These are phyloP conservation scores for Misgurnus anguillicaudatus DNA, from an alignment of 2,113 vertebrate genomes.

Conservation along the genomic window DNA sequence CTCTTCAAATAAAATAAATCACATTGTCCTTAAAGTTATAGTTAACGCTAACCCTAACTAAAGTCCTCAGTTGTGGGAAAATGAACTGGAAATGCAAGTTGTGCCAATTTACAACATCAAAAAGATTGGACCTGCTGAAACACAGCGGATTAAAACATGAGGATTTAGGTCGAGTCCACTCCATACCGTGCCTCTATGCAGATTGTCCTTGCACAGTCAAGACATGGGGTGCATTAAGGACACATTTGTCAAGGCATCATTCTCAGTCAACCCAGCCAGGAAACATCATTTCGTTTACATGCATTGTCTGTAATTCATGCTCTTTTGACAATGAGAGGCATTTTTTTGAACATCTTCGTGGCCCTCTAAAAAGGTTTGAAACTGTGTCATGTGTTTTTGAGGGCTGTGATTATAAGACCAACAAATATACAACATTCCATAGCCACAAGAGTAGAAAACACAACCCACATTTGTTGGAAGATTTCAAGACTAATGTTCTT, in stretches of 20 bases:
- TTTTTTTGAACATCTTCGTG: constrained; percentile 42
- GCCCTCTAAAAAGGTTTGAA: constrained; percentile 44
- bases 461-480: constrained; percentile 35
- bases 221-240: constrained; percentile 37
- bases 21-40: no score
- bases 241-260: constrained; percentile 48
- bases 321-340: constrained; percentile 36
- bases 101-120: constrained; percentile 34
- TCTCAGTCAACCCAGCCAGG: constrained; percentile 16
- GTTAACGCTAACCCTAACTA: no score
- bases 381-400: constrained; percentile 47
- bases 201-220: constrained; percentile 37
- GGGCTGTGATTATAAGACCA: constrained; percentile 41
- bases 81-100: constrained; percentile 47
- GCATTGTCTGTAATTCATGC: constrained; percentile 42
- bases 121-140: constrained; percentile 39
- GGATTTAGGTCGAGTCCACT: constrained; percentile 34
- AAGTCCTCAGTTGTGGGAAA: not conserved
- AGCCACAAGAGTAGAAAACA: constrained; percentile 38
- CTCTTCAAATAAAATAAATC: no score
- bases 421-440: constrained; percentile 39
- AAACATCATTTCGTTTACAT: constrained; percentile 34
- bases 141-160: constrained; percentile 39
- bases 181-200: constrained; percentile 40
- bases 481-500: constrained; percentile 37